A percentile compares a stretch with the other conserved stretches of the same genome.
phyloP scores from a whole-genome alignment of 2,113 vertebrate species.

The Morone saxatilis region DNA sequence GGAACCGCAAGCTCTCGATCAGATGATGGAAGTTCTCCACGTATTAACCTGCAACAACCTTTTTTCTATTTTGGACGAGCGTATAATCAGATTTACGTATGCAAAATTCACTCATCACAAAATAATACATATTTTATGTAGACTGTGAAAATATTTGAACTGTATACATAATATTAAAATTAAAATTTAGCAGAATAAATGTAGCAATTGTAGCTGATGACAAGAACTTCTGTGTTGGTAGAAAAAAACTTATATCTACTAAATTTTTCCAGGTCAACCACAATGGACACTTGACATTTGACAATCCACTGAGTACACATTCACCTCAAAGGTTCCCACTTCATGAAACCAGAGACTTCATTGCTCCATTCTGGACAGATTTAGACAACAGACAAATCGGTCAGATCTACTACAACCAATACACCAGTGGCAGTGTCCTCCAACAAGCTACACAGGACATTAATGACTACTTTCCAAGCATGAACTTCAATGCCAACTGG shows the following conservation, averaged over 20 bases:
- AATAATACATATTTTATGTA: too few species aligned
- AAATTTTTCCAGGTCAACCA: conserved; percentile 74
- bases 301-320: rapidly evolving
- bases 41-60: conserved; percentile 16
- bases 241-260: too few species aligned
- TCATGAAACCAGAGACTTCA: conserved; percentile 9
- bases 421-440: background rate
- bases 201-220: too few species aligned
- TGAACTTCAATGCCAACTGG: conserved; percentile 47
- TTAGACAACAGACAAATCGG: conserved; percentile 67
- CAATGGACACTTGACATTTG: conserved; percentile 81
- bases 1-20: rapidly evolving
- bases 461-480: conserved; percentile 59
- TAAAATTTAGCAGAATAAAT: too few species aligned
- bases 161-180: too few species aligned
- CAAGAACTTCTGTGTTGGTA: too few species aligned
- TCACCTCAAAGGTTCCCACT: conserved; percentile 58
- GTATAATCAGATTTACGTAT: conserved; percentile 61
- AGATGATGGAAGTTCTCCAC: conserved; percentile 70
- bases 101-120: conserved; percentile 11
- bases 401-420: conserved; percentile 69
- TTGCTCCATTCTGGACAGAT: conserved; percentile 77
- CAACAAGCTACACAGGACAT: conserved; percentile 64
- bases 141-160: too few species aligned
- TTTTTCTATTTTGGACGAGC: conserved; percentile 45